These are phyloP conservation scores for Cichlasoma orientale DNA, from an alignment of 2,797 vertebrate species.

Conservation along the genomic window DNA sequence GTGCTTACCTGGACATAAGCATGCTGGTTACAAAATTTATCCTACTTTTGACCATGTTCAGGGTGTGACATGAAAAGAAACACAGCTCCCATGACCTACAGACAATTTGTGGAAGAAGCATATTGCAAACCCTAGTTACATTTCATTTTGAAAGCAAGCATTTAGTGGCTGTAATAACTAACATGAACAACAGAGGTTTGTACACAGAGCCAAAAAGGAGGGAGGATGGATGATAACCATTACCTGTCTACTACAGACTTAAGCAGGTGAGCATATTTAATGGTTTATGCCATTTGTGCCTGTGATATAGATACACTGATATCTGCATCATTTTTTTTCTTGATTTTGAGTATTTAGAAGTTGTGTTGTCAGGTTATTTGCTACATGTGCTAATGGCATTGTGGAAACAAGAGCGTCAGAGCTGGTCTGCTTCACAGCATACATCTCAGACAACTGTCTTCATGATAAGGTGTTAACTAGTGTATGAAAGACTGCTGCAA, in stretches of 20 bases:
- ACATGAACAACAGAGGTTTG: not conserved
- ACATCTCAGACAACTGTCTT: not conserved
- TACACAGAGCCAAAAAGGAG: not conserved
- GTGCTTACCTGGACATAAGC: not conserved
- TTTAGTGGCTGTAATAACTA: not conserved
- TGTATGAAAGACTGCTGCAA: not conserved
- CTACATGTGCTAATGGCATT: not conserved
- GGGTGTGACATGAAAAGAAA: not conserved
- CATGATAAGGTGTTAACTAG: not conserved
- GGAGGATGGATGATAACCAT: not conserved
- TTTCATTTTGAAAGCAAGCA: not conserved
- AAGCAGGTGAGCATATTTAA: not conserved
- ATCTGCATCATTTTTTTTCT: not conserved
- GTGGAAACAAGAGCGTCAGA: not conserved
- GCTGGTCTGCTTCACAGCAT: not conserved
- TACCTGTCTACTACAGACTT: not conserved
- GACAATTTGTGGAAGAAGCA: not conserved
- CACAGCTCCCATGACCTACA: too few relatives aligned
- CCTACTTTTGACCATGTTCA: not conserved
- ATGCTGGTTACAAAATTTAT: not conserved
- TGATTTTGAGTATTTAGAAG: not conserved
- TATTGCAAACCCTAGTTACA: not conserved
- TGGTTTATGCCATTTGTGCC: not conserved
- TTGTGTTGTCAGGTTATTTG: not conserved
- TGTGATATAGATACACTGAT: not conserved